Conservation (phyloP, 2,113 vertebrate genomes). For the Myodes glareolus region DNA sequence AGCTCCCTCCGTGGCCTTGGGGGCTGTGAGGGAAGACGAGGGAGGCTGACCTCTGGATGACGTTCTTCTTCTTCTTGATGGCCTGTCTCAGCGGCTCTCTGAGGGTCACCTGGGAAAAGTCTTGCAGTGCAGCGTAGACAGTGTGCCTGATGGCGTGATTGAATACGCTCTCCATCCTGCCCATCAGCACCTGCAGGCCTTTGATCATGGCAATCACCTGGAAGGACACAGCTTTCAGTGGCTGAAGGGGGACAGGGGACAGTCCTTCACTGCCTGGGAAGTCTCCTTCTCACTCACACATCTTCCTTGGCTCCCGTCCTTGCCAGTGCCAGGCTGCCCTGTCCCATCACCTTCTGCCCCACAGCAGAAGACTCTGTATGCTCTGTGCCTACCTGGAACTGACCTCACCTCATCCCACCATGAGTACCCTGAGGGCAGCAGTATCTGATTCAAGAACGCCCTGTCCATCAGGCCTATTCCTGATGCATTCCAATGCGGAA, state of each 20-base stretch:
- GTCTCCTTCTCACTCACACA: too few relatives aligned
- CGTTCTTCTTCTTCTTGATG: constrained; percentile 94
- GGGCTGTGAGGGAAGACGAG: fast-evolving
- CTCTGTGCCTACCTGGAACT: background rate
- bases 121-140: constrained; percentile 92
- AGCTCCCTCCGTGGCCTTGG: fast-evolving
- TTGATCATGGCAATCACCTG: constrained; percentile 96
- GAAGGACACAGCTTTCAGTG: background rate
- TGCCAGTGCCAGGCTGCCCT: background rate
- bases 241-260: background rate
- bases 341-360: background rate
- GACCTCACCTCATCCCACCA: background rate
- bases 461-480: too few relatives aligned
- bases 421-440: background rate
- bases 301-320: background rate
- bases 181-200: constrained; percentile 93
- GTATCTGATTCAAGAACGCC: background rate
- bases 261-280: too few relatives aligned
- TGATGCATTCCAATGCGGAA: background rate
- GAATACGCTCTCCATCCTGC: constrained; percentile 94
- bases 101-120: constrained; percentile 92
- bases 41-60: constrained; percentile 90
- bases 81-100: constrained; percentile 92
- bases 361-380: background rate
- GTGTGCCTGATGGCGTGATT: constrained; percentile 94